Percentiles rank a stretch among this genome's conserved stretches.
These are phyloP conservation scores for Thunnus albacares DNA, from an alignment of 2,797 vertebrate genomes.

Conservation along the genomic window DNA sequence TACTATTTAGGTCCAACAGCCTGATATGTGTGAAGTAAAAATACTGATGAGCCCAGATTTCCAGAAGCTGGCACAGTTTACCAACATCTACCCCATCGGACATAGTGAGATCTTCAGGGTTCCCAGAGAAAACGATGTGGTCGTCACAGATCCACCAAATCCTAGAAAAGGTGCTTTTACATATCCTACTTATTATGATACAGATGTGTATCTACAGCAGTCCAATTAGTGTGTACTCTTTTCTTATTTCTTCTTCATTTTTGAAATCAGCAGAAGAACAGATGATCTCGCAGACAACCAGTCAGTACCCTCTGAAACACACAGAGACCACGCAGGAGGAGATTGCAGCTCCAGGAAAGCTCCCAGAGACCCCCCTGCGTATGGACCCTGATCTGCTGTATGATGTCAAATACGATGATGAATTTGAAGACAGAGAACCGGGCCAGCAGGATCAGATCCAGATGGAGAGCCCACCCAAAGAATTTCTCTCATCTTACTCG, in stretches of 20 bases:
- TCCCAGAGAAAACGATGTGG: conserved; percentile 88
- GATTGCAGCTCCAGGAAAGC: conserved; percentile 91
- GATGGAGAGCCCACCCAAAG: conserved; percentile 89
- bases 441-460: conserved; percentile 87
- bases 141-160: conserved; percentile 89
- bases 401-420: conserved; percentile 79
- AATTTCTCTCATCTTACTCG: conserved; percentile 91
- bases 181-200: neutral
- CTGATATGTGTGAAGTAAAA: conserved; percentile 92
- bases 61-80: conserved; percentile 89
- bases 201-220: neutral
- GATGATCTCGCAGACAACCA: conserved; percentile 92
- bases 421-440: conserved; percentile 73
- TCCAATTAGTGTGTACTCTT: neutral
- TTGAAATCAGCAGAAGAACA: conserved; percentile 81
- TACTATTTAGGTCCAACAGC: conserved; percentile 90
- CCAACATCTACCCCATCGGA: conserved; percentile 89
- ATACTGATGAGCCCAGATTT: conserved; percentile 91
- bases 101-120: conserved; percentile 92
- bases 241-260: neutral
- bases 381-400: conserved; percentile 85
- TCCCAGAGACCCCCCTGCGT: conserved; percentile 95
- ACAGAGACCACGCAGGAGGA: conserved; percentile 94
- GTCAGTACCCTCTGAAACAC: conserved; percentile 90
- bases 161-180: conserved; percentile 86